Conservation (phyloP, 2,797 vertebrate genomes). For the Mus spretus region DNA sequence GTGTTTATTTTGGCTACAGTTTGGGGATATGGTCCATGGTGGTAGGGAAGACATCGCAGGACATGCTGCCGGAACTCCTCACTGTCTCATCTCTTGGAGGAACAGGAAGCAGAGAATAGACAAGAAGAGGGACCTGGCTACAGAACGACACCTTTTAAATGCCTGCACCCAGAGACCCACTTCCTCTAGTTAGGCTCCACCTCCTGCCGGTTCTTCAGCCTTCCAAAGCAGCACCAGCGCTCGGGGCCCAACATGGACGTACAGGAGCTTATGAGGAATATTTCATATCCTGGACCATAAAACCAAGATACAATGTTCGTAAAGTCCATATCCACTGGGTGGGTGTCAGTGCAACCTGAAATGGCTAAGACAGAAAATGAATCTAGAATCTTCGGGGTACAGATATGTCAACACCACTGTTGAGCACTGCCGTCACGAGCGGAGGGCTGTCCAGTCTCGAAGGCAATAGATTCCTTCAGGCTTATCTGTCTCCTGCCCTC, state of each 20-base stretch:
- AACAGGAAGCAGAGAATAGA: not conserved
- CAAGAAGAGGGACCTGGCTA: too few relatives aligned
- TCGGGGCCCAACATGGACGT: not conserved
- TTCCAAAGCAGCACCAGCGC: not conserved
- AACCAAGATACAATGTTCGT: not conserved
- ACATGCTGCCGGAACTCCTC: not conserved
- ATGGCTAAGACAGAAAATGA: not conserved
- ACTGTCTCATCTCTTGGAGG: too few relatives aligned
- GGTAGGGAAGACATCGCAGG: not conserved
- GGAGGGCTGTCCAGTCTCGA: fast-evolving
- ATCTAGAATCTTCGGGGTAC: not conserved
- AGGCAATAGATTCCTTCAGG: not conserved
- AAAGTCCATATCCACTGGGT: not conserved
- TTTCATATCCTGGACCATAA: not conserved
- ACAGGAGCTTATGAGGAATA: not conserved
- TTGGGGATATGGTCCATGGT: not conserved
- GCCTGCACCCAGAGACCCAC: not conserved
- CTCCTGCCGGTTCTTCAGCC: not conserved
- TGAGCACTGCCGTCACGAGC: not conserved
- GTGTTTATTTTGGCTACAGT: not conserved
- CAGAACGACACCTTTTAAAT: not conserved
- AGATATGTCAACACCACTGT: not conserved
- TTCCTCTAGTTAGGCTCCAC: not conserved
- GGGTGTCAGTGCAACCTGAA: not conserved
- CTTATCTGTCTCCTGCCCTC: not conserved